A percentile compares a stretch with the other conserved stretches of the same genome.
phyloP scores from a whole-genome alignment of 2,888 invertebrate species.

The Pelosia muscerda region DNA sequence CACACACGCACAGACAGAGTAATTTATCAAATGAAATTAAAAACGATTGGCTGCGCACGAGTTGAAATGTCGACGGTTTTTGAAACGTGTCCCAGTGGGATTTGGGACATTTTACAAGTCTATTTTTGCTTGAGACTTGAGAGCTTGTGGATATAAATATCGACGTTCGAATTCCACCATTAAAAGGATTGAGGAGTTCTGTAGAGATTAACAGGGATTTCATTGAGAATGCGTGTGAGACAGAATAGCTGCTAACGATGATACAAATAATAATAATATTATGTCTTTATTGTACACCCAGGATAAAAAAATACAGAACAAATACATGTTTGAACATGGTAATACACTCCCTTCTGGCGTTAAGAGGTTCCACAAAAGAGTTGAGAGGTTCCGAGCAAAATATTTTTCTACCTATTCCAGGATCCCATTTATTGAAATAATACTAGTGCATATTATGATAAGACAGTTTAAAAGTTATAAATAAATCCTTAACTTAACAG shows the following conservation, averaged over 20 bases:
- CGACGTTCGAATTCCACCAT: slow-evolving; percentile 40
- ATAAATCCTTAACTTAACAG: too few species aligned
- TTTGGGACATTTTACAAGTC: slow-evolving; percentile 45
- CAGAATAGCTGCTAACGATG: slow-evolving; percentile 12
- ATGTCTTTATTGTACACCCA: neutral
- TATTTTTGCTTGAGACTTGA: slow-evolving; percentile 45
- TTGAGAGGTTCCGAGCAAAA: too few species aligned
- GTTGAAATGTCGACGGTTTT: slow-evolving; percentile 32
- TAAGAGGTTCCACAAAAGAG: too few species aligned
- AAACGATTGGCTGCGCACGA: slow-evolving; percentile 46
- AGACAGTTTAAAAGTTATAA: too few species aligned
- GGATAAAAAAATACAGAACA: too few species aligned
- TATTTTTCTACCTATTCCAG: too few species aligned
- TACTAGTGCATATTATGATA: too few species aligned
- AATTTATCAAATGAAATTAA: slow-evolving; percentile 48
- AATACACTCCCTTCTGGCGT: too few species aligned
- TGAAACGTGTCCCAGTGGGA: slow-evolving; percentile 43
- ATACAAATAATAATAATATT: neutral
- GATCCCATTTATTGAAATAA: too few species aligned
- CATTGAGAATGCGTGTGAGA: slow-evolving; percentile 36
- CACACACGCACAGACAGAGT: slow-evolving; percentile 28
- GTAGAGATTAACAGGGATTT: slow-evolving; percentile 12
- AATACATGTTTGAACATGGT: too few species aligned
- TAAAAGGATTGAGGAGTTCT: slow-evolving; percentile 42
- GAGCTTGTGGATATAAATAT: slow-evolving; percentile 34